These are phyloP conservation scores for Cygnus olor DNA, from an alignment of 2,797 vertebrate genomes.

Conservation along the genomic window DNA sequence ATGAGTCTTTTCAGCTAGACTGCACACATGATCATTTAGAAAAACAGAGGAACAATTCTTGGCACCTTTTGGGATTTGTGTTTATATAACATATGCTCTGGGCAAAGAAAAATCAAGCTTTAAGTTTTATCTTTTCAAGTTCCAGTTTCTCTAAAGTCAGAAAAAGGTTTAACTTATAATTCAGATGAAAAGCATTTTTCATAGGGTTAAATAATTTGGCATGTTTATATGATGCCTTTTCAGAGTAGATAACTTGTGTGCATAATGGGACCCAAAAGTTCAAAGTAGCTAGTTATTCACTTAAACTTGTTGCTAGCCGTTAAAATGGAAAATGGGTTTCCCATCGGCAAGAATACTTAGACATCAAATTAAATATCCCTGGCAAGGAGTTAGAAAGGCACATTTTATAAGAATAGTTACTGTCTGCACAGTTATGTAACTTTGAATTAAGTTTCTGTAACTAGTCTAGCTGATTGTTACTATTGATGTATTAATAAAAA, in stretches of 20 bases:
- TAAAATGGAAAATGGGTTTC: constrained; percentile 45
- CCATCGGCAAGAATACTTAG: neutral
- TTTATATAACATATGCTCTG: constrained; percentile 72
- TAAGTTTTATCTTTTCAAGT: constrained; percentile 66
- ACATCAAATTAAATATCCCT: constrained; percentile 9
- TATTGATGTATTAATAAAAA: neutral
- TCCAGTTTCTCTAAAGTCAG: constrained; percentile 64
- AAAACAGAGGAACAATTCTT: constrained; percentile 74
- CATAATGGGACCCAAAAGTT: constrained; percentile 34
- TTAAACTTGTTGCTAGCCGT: constrained; percentile 13
- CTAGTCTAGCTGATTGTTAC: neutral
- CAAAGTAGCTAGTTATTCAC: constrained; percentile 34
- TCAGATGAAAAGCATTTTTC: constrained; percentile 63
- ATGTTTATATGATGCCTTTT: constrained; percentile 57
- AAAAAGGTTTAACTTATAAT: constrained; percentile 50
- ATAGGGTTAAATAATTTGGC: constrained; percentile 46
- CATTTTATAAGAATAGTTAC: neutral
- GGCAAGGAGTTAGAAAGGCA: neutral
- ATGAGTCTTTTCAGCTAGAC: constrained; percentile 83
- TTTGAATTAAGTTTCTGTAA: neutral
- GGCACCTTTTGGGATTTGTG: constrained; percentile 71
- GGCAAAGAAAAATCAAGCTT: constrained; percentile 65
- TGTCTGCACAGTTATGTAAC: neutral
- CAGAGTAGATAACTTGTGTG: constrained; percentile 50
- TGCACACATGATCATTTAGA: constrained; percentile 79